phyloP scores from a whole-genome alignment of 2,113 vertebrate species.

The Prunella fulvescens region DNA sequence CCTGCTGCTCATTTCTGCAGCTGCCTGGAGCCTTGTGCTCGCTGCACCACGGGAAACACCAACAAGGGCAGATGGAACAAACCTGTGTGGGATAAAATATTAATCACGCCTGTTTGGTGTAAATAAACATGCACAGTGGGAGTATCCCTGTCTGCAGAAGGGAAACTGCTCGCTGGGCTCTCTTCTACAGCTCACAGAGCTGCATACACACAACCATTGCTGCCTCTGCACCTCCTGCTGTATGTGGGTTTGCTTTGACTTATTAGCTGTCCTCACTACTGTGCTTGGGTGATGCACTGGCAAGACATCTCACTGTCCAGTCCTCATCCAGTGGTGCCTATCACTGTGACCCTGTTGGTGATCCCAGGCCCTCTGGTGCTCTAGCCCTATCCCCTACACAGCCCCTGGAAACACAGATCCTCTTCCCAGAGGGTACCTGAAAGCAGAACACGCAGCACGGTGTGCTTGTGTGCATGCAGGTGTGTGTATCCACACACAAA shows the following conservation, averaged over 20 bases:
- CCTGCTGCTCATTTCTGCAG: background rate
- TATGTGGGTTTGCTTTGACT: background rate
- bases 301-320: background rate
- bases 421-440: background rate
- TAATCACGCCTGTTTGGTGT: background rate
- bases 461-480: fast-evolving
- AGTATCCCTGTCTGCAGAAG: background rate
- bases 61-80: background rate
- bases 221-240: background rate
- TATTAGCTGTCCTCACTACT: background rate
- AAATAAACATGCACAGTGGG: background rate
- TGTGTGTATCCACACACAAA: background rate
- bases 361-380: background rate
- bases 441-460: background rate
- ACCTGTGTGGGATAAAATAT: background rate
- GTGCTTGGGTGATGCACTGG: background rate
- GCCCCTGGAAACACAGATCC: background rate
- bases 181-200: background rate
- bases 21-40: background rate
- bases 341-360: fast-evolving
- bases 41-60: background rate
- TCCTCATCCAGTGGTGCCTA: background rate
- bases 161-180: background rate
- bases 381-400: background rate
- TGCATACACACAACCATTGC: background rate